Evolutionary conservation across 2,797 vertebrate species (phyloP).

Genomic region (Eupleurogrammus muticus): DNA sequence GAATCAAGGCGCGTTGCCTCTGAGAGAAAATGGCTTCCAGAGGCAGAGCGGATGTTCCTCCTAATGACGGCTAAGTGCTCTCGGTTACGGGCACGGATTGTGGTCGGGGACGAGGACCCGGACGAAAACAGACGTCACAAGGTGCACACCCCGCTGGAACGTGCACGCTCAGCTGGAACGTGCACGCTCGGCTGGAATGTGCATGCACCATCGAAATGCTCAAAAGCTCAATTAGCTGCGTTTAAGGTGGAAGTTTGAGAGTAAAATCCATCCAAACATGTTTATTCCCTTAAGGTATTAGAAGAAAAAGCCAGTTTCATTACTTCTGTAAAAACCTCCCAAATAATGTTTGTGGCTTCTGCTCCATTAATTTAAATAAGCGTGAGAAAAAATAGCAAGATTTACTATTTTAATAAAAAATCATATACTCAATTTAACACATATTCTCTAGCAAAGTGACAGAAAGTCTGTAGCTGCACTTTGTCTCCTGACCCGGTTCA

Average conservation of each 20-base stretch:
- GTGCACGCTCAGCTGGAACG: background rate
- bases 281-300: background rate
- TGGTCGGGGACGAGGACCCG: slow-evolving; percentile 20
- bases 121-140: background rate
- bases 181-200: slow-evolving; percentile 23
- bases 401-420: background rate
- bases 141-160: slow-evolving; percentile 24
- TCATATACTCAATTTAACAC: background rate
- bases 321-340: background rate
- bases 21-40: slow-evolving; percentile 36
- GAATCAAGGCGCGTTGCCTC: slow-evolving; percentile 26
- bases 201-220: background rate
- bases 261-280: background rate
- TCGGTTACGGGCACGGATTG: slow-evolving; percentile 50
- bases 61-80: slow-evolving; percentile 70
- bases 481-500: slow-evolving; percentile 14
- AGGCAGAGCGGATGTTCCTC: slow-evolving; percentile 29
- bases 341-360: background rate
- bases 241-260: background rate
- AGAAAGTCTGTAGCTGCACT: background rate
- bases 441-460: slow-evolving; percentile 8
- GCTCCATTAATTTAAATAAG: background rate
- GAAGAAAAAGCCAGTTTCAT: background rate
- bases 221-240: slow-evolving; percentile 7
- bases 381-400: background rate